Percentiles rank a stretch among this genome's conserved stretches.
phyloP scores from a whole-genome alignment of 2,113 vertebrate species.

The Gymnogyps californianus region DNA sequence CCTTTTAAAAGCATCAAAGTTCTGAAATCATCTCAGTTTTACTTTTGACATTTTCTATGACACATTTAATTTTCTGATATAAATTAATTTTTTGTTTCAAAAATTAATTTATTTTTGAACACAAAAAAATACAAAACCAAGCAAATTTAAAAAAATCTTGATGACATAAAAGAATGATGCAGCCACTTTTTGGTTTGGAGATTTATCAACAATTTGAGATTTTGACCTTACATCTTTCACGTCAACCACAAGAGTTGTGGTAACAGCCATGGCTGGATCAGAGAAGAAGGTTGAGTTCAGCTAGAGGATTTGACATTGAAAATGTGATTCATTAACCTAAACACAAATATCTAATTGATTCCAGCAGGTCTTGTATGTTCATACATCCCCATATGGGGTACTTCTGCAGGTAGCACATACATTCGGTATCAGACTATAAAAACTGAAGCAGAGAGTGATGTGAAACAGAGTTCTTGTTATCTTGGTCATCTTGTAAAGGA shows the following conservation, averaged over 20 bases:
- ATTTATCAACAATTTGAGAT: background rate
- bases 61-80: background rate
- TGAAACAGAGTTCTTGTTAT: background rate
- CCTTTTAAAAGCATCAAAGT: background rate
- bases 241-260: background rate
- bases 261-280: background rate
- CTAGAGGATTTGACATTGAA: background rate
- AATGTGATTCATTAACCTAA: background rate
- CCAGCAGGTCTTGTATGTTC: background rate
- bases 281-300: background rate
- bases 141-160: background rate
- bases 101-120: background rate
- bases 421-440: background rate
- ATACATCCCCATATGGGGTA: background rate
- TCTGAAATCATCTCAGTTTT: background rate
- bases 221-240: background rate
- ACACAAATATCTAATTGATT: background rate
- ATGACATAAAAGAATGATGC: background rate
- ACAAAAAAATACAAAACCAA: background rate
- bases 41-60: background rate
- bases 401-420: background rate
- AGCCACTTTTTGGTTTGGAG: background rate
- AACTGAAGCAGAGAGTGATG: background rate
- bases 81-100: background rate
- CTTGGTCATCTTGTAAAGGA: background rate